Base-by-base conservation (phyloP, 23 tunicate genomes). In the Ciona savignyi region DNA sequence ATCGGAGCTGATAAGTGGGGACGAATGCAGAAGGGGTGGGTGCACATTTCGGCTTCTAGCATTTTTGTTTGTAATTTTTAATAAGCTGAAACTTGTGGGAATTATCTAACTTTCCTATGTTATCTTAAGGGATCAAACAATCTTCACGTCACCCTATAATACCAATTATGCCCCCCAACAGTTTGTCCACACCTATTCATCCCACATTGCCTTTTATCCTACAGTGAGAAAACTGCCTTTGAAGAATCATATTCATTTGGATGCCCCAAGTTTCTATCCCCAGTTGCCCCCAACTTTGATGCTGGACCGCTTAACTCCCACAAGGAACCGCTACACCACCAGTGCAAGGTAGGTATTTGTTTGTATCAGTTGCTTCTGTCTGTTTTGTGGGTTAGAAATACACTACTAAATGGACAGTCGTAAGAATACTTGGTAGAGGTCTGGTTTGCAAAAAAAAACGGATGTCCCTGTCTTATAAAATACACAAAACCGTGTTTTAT, bases 191-290 rank as follows among this genome's bases (percentile, higher is more conserved):
- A 9, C 25, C 69, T 65, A n/a, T n/a, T n/a, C n/a, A n/a, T n/a
- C n/a, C n/a, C n/a, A n/a, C n/a, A 11, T n/a, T n/a, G 27, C 9
- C 11, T 65, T n/a, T n/a, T 25, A 15, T 66, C 65, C 2, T 25
- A 26, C 74, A 80, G 95, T 4, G 93, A 86, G 6, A 86, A 81
- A 31, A 21, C 71, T 11, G 86, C 88, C 0, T 86, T 93, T 64
- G 98, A 93, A 65, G 98, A 93, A 34, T 74, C 82, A 22, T 93
- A 86, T 74, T 78, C 85, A 23, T 93, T 86, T 65, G 93, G 95
- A 11, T 93, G 93, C 61, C 98, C 98, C 4, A 93, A 93, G 60
- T 93, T 93, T 74, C 74, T 93, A 2, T 86, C 93, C 1, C 98
- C 98, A 25, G 85, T 86, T 33, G 86, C 98, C 60, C 98, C 98